Base-by-base conservation (phyloP, 2,113 vertebrate species). In the Apodemus sylvaticus region DNA sequence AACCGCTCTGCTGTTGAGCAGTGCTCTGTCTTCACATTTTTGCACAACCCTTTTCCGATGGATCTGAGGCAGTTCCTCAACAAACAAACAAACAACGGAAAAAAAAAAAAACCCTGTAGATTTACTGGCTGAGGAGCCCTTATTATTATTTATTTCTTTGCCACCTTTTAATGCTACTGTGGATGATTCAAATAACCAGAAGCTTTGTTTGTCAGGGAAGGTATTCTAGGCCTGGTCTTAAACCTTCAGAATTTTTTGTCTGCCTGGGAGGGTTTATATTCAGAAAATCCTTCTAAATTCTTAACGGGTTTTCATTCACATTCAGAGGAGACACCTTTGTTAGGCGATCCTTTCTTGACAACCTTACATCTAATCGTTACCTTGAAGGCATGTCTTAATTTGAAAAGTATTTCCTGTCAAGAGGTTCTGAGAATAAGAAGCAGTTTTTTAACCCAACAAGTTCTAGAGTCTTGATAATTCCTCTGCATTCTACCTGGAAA, bases 391-490 rank as follows among this genome's bases (percentile, higher is more conserved):
- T 76, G 48, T 95, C 48, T 92, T 89, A 79, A 88, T 91, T 71
- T 96, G 82, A 73, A 88, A 90, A 88, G 58, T 77, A 51, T 82
- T 85, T 91, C 62, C 39, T 96, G 55, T 91, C 74, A 93, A n/a
- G 53, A 94, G 62, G 71, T 60, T 89, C 78, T 79, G 58, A 64
- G 58, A 79, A 89, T 89, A 71, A 95, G 55, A 91, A 89, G 82
- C 19, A 48, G 17, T 60, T 91, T 96, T 93, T 96, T 39, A 91
- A 45, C 14, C 2, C 17, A 77, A 19, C 22, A n/a, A 91, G 48
- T 93, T n/a, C 51, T 94, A 73, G 85, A 39, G 55, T 3, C 74
- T 96, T 83, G 89, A 60, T 62, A 55, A n/a, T 76, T 68, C 48
- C 51, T 92, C 14, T 82, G 89, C 73, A 76, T 86, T 93, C 66